A percentile compares a stretch with the other conserved stretches of the same genome.
Evolutionary conservation across 2,797 vertebrate genomes (phyloP).

Genomic region (Gambusia yucatana): DNA sequence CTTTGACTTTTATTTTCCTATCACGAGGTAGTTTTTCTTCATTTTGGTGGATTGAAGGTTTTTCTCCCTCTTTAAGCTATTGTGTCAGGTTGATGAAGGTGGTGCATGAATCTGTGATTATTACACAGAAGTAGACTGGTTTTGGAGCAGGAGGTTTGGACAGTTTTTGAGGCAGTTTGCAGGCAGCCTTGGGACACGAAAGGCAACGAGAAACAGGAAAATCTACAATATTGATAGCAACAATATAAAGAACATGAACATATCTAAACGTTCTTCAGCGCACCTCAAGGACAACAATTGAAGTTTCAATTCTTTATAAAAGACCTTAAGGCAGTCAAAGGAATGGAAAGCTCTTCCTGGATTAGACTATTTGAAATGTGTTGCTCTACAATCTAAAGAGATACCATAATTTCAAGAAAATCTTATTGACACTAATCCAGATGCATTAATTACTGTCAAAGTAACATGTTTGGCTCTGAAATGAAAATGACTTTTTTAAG

Average conservation of each 20-base stretch:
- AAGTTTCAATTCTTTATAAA: constrained; percentile 44
- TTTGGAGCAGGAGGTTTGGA: not conserved
- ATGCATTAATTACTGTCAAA: not conserved
- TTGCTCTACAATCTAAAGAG: not conserved
- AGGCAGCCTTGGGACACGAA: not conserved
- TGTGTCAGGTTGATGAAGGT: not conserved
- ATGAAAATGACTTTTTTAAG: not conserved
- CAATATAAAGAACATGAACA: constrained; percentile 34
- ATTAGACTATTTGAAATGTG: constrained; percentile 12
- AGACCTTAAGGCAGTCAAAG: constrained; percentile 24
- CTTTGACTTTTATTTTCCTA: not conserved
- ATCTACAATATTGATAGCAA: constrained; percentile 22
- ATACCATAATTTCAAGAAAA: not conserved
- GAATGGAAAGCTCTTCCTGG: constrained; percentile 12
- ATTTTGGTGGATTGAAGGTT: not conserved
- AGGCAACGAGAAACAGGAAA: not conserved
- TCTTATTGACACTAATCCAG: not conserved
- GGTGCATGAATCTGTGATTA: not conserved
- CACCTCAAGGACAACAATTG: constrained; percentile 14
- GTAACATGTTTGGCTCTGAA: not conserved
- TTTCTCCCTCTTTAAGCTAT: not conserved
- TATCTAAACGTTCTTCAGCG: constrained; percentile 26
- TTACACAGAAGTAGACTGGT: not conserved
- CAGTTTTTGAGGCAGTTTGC: not conserved
- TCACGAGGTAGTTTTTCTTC: not conserved